Conservation (phyloP, 2,888 invertebrate genomes). For the Spialia ferax region DNA sequence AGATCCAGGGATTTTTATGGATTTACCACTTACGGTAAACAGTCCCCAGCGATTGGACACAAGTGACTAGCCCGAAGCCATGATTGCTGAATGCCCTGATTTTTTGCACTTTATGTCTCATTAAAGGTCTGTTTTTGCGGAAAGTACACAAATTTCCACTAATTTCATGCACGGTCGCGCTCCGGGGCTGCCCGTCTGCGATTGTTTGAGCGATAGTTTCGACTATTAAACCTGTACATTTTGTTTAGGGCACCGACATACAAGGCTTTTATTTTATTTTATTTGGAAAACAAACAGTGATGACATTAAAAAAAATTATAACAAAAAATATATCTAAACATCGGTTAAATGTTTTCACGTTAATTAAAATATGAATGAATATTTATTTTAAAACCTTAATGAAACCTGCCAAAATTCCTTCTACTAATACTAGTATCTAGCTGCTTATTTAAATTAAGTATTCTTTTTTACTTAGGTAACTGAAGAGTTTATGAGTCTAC, state of each 20-base stretch:
- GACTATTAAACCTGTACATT: neutral
- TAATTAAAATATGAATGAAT: too few species aligned
- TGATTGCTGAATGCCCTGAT: slow-evolving; percentile 5
- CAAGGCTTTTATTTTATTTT: too few species aligned
- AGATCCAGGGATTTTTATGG: neutral
- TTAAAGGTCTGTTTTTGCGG: slow-evolving; percentile 14
- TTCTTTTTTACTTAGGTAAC: too few species aligned
- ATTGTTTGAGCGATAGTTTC: slow-evolving; percentile 3
- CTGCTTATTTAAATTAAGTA: too few species aligned
- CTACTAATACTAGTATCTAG: too few species aligned
- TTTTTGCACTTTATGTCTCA: slow-evolving; percentile 11
- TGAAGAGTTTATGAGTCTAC: too few species aligned
- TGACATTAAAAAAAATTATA: too few species aligned
- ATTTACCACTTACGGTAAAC: slow-evolving; percentile 2
- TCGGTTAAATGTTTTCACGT: too few species aligned
- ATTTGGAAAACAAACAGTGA: too few species aligned
- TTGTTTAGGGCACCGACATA: neutral
- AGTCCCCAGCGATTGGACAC: slow-evolving; percentile 2
- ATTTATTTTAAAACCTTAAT: too few species aligned
- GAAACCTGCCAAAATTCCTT: too few species aligned
- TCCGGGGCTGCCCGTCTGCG: neutral
- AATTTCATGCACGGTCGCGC: slow-evolving; percentile 10
- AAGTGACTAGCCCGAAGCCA: neutral
- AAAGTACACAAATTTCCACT: slow-evolving; percentile 3
- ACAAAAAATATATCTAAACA: too few species aligned